Percentiles rank a stretch among this genome's conserved stretches.
Conservation (phyloP, 2,797 vertebrate genomes). For the Heliangelus exortis region DNA sequence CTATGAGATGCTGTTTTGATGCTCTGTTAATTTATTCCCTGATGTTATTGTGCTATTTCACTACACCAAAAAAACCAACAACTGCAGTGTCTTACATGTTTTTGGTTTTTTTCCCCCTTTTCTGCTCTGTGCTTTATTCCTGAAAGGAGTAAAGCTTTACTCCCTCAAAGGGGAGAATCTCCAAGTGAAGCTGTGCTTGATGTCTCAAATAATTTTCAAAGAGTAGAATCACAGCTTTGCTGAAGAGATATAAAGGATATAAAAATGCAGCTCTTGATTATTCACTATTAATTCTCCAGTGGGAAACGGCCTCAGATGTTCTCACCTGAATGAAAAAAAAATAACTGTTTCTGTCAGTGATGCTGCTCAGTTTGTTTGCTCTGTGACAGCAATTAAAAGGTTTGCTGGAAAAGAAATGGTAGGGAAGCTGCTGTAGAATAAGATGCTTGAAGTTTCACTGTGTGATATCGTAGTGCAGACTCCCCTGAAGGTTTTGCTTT, state of each 20-base stretch:
- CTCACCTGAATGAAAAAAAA: slow-evolving; percentile 28
- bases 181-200: not conserved
- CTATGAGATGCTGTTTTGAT: not conserved
- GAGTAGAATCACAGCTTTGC: not conserved
- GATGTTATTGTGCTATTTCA: not conserved
- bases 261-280: not conserved
- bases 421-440: not conserved
- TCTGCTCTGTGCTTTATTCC: not conserved
- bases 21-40: not conserved
- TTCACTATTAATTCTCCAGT: not conserved
- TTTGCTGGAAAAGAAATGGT: not conserved
- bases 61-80: not conserved
- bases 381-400: slow-evolving; percentile 34
- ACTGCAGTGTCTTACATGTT: not conserved
- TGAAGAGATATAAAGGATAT: not conserved
- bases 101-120: not conserved
- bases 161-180: not conserved
- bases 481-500: not conserved
- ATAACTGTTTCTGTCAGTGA: not conserved
- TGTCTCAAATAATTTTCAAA: not conserved
- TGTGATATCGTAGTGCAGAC: not conserved
- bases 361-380: not conserved
- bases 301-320: not conserved
- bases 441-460: not conserved
- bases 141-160: too few species aligned